Conservation (phyloP, 2,113 vertebrate genomes). For the Taxidea taxus region DNA sequence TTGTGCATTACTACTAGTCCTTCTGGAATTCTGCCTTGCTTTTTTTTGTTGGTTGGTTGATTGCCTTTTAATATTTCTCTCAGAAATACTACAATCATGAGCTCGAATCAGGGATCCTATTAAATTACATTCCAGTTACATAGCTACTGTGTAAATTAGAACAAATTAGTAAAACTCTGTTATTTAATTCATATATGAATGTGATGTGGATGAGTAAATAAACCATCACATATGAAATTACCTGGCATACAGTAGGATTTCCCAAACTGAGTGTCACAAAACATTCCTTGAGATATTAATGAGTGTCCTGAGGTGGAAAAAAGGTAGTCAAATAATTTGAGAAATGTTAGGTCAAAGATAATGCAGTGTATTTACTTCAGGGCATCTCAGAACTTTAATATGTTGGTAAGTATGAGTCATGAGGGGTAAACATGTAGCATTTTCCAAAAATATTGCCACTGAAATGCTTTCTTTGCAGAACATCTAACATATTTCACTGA, state of each 20-base stretch:
- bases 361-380: neutral
- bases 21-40: neutral
- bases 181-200: neutral
- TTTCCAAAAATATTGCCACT: neutral
- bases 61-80: neutral
- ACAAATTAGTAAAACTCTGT: neutral
- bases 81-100: neutral
- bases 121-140: neutral
- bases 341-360: neutral
- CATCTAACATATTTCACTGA: neutral
- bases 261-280: neutral
- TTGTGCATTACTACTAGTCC: neutral
- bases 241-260: neutral
- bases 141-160: neutral
- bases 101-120: neutral
- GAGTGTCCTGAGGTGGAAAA: neutral
- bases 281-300: neutral
- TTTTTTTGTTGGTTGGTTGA: neutral
- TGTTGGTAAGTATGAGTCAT: neutral
- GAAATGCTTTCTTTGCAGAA: neutral
- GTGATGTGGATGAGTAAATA: neutral
- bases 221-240: neutral
- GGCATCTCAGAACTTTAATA: neutral
- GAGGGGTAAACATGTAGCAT: neutral
- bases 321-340: neutral